Base-by-base conservation (phyloP, 2,888 invertebrate genomes). In the Dicyrtomina minuta region DNA sequence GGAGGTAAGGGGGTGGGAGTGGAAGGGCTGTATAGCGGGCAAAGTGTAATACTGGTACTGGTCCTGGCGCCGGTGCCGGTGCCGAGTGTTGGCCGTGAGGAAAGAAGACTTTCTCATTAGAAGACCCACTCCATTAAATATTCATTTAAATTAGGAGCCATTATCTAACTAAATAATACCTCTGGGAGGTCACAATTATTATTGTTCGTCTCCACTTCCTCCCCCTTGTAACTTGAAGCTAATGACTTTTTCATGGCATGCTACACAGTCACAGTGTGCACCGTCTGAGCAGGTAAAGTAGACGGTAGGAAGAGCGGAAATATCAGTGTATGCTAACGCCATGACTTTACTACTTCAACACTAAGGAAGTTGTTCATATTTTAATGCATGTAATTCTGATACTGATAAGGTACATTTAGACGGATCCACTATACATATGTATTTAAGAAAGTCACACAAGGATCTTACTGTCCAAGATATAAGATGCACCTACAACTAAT, bases 91-190 rank as follows among this genome's bases (percentile, higher is more conserved):
- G n/a, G n/a, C n/a, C n/a, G n/a, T n/a, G n/a, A n/a, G n/a, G n/a
- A n/a, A n/a, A 46, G 17, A 46, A 46, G n/a, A 53, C 20, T 53
- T 53, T 53, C 68, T 62, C 68, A 68, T 68, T 68, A 68, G 62
- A 27, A 44, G 68, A 33, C 46, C 33, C 44, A 62, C 53, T 61
- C 55, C 62, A 68, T 68, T 68, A 68, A 68, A 68, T 68, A 56
- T 56, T 55, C 61, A 68, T 68, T 68, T 62, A 56, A 68, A 68
- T 68, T 68, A 68, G 46, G 43, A 62, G 51, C 61, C 60, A 60
- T 68, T 53, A 51, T 61, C 51, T 24, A 41, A n/a, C 44, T 51
- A 49, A 60, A 68, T 68, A 60, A 59, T 59, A 59, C 59, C 59
- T 59, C 17, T 33, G 59, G 59, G 59, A 59, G 33, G 24, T 58